phyloP scores from a whole-genome alignment of 2,797 vertebrate species.

The Phalanger gymnotis region DNA sequence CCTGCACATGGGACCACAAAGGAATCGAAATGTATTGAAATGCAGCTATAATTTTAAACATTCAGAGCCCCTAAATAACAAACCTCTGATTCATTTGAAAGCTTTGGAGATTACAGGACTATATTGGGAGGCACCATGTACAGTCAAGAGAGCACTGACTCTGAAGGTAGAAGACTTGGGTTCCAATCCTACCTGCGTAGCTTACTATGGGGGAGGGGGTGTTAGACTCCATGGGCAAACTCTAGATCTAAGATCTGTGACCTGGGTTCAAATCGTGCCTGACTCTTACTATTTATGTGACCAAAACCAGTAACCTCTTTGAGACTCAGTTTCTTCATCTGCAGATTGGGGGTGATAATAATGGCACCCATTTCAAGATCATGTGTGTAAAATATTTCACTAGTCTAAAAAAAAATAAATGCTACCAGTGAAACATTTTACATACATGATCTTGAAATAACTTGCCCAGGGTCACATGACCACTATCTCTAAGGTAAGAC shows the following conservation, averaged over 20 bases:
- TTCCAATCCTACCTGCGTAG: neutral
- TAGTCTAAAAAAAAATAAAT: neutral
- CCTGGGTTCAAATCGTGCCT: neutral
- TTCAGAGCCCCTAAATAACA: neutral
- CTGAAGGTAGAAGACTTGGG: neutral
- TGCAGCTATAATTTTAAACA: neutral
- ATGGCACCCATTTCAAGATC: neutral
- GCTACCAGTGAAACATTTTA: too few relatives aligned
- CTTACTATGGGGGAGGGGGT: too few relatives aligned
- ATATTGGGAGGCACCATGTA: neutral
- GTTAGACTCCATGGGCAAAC: too few relatives aligned
- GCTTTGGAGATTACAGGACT: neutral
- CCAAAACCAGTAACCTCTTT: neutral
- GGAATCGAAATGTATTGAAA: neutral
- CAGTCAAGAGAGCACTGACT: neutral
- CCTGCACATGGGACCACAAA: neutral
- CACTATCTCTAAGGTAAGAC: neutral
- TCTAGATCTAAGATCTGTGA: neutral
- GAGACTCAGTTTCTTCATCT: neutral
- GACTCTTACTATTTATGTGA: neutral
- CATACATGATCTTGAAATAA: too few relatives aligned
- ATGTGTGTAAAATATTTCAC: neutral
- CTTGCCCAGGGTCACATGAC: neutral
- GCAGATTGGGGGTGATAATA: neutral
- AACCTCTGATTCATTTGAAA: neutral